Base-by-base conservation (phyloP, 2,888 invertebrate genomes). In the Melanostoma scalare region DNA sequence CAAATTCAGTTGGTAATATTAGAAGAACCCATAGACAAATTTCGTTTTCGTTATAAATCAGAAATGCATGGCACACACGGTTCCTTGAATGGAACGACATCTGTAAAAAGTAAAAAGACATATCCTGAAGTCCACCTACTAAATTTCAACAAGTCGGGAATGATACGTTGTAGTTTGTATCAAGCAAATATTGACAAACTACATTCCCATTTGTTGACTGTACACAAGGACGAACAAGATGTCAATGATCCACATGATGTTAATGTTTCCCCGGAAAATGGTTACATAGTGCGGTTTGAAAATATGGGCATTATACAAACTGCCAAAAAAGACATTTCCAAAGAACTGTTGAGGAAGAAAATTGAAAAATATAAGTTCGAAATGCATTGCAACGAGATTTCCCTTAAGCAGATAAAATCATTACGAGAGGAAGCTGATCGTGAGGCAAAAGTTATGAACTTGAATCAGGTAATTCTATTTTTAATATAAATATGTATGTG, bases 1-100 rank as follows among this genome's bases (percentile, higher is more conserved):
- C 61, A 85, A 5, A 87, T 95, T 2, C 91, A 90, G 80, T 89
- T 96, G 38, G 91, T 91, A 10, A 94, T 96, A 52, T 87, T 93
- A 0, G 95, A 95, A 86, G 94, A 96, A 86, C 96, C 97, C 0
- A 93, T 94, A 35, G 94, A 95, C 53, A 95, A 95, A 90, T 96
- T 96, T 89, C 92, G 97, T 68, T 97, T 96, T 89, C 93, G 96
- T 2, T 97, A 97, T 88, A 95, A 94, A 89, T 96, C 96, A 42
- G 96, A 97, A 92, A 96, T 96, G 96, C 93, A 95, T 65, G 96
- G 96, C 0, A 96, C 96, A 0, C 96, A 97, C 90, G 96, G 96
- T 0, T 95, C 95, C 86, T 91, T 97, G 3, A 93, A 94, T 9
- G 96, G 96, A 0, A 92, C 93, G 73, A 93, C 92, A n/a, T 92